These are phyloP conservation scores for Orthonychiurus folsomi DNA, from an alignment of 2,888 invertebrate species.

Conservation along the genomic window DNA sequence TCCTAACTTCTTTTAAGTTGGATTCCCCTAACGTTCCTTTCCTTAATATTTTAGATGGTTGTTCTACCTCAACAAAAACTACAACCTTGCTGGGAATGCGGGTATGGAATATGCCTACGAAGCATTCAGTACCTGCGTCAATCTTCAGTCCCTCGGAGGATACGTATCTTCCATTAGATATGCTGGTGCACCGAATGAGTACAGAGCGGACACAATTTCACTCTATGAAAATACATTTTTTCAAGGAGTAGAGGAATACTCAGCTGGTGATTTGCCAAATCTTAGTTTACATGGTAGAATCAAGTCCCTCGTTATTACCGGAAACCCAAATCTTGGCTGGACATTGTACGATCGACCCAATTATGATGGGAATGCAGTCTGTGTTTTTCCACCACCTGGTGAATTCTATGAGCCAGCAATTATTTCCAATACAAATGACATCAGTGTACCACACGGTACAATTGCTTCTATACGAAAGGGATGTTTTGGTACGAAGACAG, in stretches of 20 bases:
- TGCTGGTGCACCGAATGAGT: constrained; percentile 28
- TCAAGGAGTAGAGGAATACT: constrained; percentile 33
- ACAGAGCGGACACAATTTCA: constrained; percentile 23
- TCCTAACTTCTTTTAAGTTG: not conserved
- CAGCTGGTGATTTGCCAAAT: constrained; percentile 14
- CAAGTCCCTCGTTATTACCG: constrained; percentile 20
- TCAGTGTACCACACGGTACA: constrained; percentile 21
- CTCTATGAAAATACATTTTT: constrained; percentile 30
- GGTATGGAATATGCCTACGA: constrained; percentile 32
- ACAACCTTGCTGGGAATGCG: constrained; percentile 15
- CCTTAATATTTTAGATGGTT: constrained; percentile 13
- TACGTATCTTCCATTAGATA: constrained; percentile 21
- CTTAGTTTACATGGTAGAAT: constrained; percentile 3
- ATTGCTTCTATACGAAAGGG: constrained; percentile 29
- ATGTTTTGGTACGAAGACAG: constrained; percentile 15
- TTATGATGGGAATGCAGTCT: constrained; percentile 28
- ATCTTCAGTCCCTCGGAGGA: constrained; percentile 21
- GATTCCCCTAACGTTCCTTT: not conserved
- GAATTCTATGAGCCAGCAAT: constrained; percentile 22
- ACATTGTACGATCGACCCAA: constrained; percentile 27
- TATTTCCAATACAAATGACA: constrained; percentile 16
- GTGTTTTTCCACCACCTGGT: constrained; percentile 22
- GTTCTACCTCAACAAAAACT: constrained; percentile 14
- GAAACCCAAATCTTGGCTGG: constrained; percentile 21
- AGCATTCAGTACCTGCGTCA: constrained; percentile 21